Evolutionary conservation across 1,140 invertebrate genomes (phyloP).

Genomic region (Acyrthosiphon pisum): DNA sequence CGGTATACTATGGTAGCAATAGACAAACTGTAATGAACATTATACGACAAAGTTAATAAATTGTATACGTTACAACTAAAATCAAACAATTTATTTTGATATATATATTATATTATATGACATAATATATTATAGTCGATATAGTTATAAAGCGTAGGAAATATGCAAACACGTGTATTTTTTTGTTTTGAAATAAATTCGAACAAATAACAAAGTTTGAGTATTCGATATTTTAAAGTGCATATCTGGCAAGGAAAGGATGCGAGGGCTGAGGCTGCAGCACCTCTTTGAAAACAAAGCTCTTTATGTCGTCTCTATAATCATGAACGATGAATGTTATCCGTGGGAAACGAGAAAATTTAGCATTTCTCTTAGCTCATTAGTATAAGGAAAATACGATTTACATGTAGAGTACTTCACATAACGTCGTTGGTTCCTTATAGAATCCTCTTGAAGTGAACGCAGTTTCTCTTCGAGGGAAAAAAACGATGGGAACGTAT

Average conservation of each 20-base stretch:
- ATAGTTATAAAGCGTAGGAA: not conserved
- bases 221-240: not conserved
- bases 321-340: not conserved
- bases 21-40: not conserved
- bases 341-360: not conserved
- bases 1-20: too few relatives aligned
- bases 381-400: constrained; percentile 12
- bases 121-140: not conserved
- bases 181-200: not conserved
- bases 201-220: not conserved
- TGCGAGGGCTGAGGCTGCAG: not conserved
- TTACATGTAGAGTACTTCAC: not conserved
- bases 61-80: not conserved
- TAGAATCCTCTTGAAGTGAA: constrained; percentile 4
- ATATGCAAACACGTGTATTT: not conserved
- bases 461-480: not conserved
- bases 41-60: not conserved
- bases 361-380: constrained; percentile 22
- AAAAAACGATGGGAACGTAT: not conserved
- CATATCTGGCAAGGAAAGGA: not conserved
- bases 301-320: not conserved
- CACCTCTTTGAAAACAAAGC: not conserved
- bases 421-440: not conserved
- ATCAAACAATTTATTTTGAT: not conserved
- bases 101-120: not conserved